Evolutionary conservation across 2,888 invertebrate genomes (phyloP), one percentile per base, ranked within the genome.

Genomic region (Pollenia angustigena): DNA sequence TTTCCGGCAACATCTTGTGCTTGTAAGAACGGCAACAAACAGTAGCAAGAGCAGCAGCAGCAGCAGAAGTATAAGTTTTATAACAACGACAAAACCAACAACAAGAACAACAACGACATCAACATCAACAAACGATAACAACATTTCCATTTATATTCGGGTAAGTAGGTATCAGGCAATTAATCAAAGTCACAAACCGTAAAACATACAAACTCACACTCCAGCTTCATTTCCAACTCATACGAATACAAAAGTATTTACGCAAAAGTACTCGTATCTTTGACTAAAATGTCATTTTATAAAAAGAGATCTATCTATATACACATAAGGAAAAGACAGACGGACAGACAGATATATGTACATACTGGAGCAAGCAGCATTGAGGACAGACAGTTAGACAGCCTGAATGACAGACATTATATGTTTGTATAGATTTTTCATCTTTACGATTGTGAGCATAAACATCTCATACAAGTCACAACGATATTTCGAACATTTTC

Each of bases 161-260:
- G 69, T 85, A 87, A 87, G 79, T 87, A 85, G 85, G 82, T 87
- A 85, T 87, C 82, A 87, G 75, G 71, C 76, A 80, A 85, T 87
- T 87, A 85, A 87, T 87, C 87, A 87, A 87, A 87, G 87, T 87
- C 87, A 84, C 87, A 71, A 81, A 87, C 76, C 87, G 50, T 87
- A 84, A 84, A 87, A 79, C 84, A 87, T 64, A 81, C 78, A 84
- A 76, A 82, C 68, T 64, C 48, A 48, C 72, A 66, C 81, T 32
- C 18, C 11, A n/a, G n/a, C 44, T 60, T 60, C 40, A 32, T 46
- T 46, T n/a, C 40, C 10, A 62, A 54, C 48, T 10, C 18, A 46
- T n/a, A 10, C 46, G 32, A 32, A 32, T 32, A 32, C 32, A 32
- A 32, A 32, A n/a, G 18, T 6, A 54, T 10, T 23, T 78, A 76